Evolutionary conservation across 2,113 vertebrate species (phyloP), one percentile per base, ranked within the genome.

Genomic region (Dicaeum eximium): DNA sequence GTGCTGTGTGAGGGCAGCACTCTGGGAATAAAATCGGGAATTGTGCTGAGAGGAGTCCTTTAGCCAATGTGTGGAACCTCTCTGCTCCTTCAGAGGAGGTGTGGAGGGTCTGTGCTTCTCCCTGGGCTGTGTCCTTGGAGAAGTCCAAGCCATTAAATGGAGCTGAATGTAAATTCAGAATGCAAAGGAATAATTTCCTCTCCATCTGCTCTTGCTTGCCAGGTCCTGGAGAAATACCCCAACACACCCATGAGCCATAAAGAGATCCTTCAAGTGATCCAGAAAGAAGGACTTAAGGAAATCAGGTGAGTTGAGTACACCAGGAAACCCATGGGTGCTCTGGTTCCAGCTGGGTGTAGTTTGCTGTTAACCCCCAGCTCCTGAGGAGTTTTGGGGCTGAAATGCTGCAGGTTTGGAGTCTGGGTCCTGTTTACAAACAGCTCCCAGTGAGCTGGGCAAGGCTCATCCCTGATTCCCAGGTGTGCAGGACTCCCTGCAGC

Each of bases 231-330:
- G 97, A 99, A 99, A 97, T 99, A 99, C 50, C 99, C 99, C 6
- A 99, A 99, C 93, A 99, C 99, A 61, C 99, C 99, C 13, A 99
- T 99, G 99, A 99, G 99, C 98, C 99, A 99, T 97, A 99, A 99
- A 94, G 99, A 99, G 97, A 99, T 99, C 97, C 97, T 99, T 61
- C 99, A 99, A 85, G 99, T 99, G 57, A 99, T 99, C 97, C 99
- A 99, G 98, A 98, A 98, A 88, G 99, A 99, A 96, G 98, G 99
- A 85, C 98, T 99, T 17, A 99, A 99, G 91, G 99, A 99, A 91
- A 99, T 99, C 97, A 99, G 99, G 99, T 99, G 97, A 98, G 98
- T 97, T 78, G 37, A 60, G 86, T 37, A 33, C 3, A 2, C 13
- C 82, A n/a, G 61, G 22, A 15, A 53, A 16, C 6, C 14, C 50